phyloP scores from a whole-genome alignment of 2,113 vertebrate species.

The Notothenia coriiceps region DNA sequence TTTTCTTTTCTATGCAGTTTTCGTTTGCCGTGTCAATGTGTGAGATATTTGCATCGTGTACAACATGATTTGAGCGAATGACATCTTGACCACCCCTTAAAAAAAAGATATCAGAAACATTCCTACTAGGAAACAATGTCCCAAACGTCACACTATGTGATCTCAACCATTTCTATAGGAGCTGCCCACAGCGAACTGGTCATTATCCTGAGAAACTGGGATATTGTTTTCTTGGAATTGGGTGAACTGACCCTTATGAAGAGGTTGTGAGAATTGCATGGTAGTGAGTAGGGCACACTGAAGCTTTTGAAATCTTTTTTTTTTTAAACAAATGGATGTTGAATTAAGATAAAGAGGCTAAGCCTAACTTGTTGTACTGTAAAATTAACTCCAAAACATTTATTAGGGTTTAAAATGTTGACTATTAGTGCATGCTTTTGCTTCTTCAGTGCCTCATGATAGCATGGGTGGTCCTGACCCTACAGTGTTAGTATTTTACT shows the following conservation, averaged over 20 bases:
- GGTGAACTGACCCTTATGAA: slow-evolving; percentile 15
- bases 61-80: background rate
- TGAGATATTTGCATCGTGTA: background rate
- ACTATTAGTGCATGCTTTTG: background rate
- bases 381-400: background rate
- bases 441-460: background rate
- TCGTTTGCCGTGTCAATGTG: background rate
- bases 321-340: background rate
- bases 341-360: background rate
- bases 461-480: slow-evolving; percentile 41
- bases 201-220: background rate
- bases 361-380: background rate
- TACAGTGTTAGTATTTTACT: slow-evolving; percentile 1
- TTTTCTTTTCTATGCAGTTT: background rate
- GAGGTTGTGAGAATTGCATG: slow-evolving; percentile 9
- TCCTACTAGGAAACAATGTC: background rate
- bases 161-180: background rate
- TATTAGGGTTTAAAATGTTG: background rate
- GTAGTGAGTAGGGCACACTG: too few relatives aligned
- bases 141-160: background rate
- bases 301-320: background rate
- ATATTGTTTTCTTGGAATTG: slow-evolving; percentile 1
- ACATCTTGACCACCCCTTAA: background rate
- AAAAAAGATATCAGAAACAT: background rate
- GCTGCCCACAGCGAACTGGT: too few relatives aligned